Base-by-base conservation (phyloP, 64 coral and sea anemone species). In the Stylophora pistillata region DNA sequence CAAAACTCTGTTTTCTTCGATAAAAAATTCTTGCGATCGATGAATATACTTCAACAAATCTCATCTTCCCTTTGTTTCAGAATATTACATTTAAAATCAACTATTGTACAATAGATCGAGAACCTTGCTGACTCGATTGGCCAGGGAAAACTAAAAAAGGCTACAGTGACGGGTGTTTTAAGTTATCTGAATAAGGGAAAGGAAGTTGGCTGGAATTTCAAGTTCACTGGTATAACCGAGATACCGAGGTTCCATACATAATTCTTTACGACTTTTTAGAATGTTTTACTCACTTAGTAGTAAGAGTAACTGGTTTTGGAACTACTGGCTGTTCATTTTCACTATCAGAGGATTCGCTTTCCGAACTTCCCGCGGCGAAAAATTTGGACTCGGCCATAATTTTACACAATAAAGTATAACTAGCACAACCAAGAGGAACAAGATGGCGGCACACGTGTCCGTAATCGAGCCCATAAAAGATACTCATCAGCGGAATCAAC, bases 311-410 rank as follows among this genome's bases (percentile, higher is more conserved):
- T 61, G 86, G 89, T 87, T 98, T 98, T 10, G 62, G 71, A 79
- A 93, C 90, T 72, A 88, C 76, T 89, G 93, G 93, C 61, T 95
- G 96, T 81, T 91, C 96, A 89, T 95, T 90, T 77, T 90, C 96
- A 54, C 93, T 98, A 72, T 81, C 74, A 60, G 89, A 87, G 65
- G 72, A 89, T 29, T 98, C 96, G 56, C 96, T 98, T 10, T 89
- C 96, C 47, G 96, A 95, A 71, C 89, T 93, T 87, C 89, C 93
- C 64, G 90, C 80, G 73, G 93, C 87, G 81, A 98, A 98, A 62
- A 98, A 98, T 60, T 85, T 80, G 25, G 96, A 95, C 88, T 98
- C 89, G 78, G 85, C 69, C 85, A 32, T 30, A 52, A 65, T 92
- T 79, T 66, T 66, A n/a, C 53, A 4, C 3, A 47, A 47, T 47